Base-by-base conservation (phyloP, 35 echinoderm and acorn worm genomes). In the Nesometra sesokonis region DNA sequence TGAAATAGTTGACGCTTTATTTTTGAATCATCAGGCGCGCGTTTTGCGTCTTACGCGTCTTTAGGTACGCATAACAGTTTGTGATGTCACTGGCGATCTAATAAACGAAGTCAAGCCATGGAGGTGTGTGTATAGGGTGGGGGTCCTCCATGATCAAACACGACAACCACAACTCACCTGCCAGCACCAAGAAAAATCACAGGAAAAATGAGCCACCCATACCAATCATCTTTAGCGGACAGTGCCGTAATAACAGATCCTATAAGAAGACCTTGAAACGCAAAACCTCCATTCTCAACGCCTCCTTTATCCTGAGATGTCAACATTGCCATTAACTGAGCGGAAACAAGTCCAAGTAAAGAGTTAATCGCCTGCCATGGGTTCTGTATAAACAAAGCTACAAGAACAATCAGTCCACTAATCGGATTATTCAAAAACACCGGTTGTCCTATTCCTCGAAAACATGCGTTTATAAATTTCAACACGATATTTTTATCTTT, bases 361-460 rank as follows among this genome's bases (percentile, higher is more conserved):
- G 87, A 87, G 40, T 84, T 85, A 7, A 85, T 78, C 29, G 87
- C 88, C 87, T 88, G 86, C 91, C 91, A 93, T 31, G 86, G 87
- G 37, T 78, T 93, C 78, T 93, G 91, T 35, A 93, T 82, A 33
- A 93, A 93, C 31, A 93, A 33, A 31, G 81, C 87, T 7, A 36
- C 78, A 46, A 93, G 52, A 3, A 93, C 85, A 13, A 93, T 79
- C 4, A 93, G 0, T 37, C 91, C 91, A 30, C 91, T 93, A 46
- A 86, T 79, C 0, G 91, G 91, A 46, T 93, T 93, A 57, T 89
- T 93, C 8, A 89, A 79, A 43, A 93, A 93, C 19, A 93, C 39
- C 29, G 91, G 91, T 38, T 93, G 91, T 47, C 91, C 91, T 36
- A 89, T 78, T 0, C 52, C 86, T 27, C 91, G 78, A 31, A 67